Percentiles rank a stretch among this genome's conserved stretches.
Evolutionary conservation across 92 coral and sea anemone genomes (phyloP).

Genomic region (Palythoa grandiflora): DNA sequence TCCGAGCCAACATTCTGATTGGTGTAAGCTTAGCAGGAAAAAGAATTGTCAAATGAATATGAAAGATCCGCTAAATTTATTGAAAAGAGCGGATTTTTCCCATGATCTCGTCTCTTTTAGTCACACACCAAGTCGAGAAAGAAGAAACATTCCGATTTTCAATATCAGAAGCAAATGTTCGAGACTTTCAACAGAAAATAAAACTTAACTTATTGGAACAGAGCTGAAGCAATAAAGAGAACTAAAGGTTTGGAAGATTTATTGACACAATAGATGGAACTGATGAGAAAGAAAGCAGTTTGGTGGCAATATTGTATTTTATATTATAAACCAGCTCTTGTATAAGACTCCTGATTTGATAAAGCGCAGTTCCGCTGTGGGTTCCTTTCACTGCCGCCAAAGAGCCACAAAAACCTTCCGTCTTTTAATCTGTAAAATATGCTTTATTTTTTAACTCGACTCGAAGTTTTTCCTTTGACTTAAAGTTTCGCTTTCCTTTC

Average conservation of each 20-base stretch:
- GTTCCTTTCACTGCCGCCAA: slow-evolving; percentile 27
- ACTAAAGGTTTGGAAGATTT: slow-evolving; percentile 20
- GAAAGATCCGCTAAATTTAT: slow-evolving; percentile 25
- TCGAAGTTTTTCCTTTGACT: neutral
- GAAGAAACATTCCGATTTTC: neutral
- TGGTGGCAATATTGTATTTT: slow-evolving; percentile 50
- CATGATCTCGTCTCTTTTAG: slow-evolving; percentile 15
- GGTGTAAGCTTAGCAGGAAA: slow-evolving; percentile 55
- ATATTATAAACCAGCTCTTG: slow-evolving; percentile 21
- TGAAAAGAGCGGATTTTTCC: slow-evolving; percentile 25
- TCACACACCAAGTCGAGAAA: neutral
- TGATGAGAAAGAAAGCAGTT: slow-evolving; percentile 22
- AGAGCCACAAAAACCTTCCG: slow-evolving; percentile 36
- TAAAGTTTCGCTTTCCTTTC: slow-evolving; percentile 2
- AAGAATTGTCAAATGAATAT: slow-evolving; percentile 34
- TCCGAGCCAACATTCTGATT: slow-evolving; percentile 72
- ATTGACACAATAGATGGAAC: slow-evolving; percentile 34
- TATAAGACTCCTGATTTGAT: slow-evolving; percentile 13
- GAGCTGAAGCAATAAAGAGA: slow-evolving; percentile 23
- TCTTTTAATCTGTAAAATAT: slow-evolving; percentile 23
- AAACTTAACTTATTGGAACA: neutral
- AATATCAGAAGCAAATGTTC: neutral
- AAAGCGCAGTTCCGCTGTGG: slow-evolving; percentile 47
- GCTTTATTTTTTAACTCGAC: slow-evolving; percentile 15
- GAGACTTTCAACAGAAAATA: neutral